Evolutionary conservation across 2,888 invertebrate species (phyloP).

Genomic region (Drosophila fungiperda): DNA sequence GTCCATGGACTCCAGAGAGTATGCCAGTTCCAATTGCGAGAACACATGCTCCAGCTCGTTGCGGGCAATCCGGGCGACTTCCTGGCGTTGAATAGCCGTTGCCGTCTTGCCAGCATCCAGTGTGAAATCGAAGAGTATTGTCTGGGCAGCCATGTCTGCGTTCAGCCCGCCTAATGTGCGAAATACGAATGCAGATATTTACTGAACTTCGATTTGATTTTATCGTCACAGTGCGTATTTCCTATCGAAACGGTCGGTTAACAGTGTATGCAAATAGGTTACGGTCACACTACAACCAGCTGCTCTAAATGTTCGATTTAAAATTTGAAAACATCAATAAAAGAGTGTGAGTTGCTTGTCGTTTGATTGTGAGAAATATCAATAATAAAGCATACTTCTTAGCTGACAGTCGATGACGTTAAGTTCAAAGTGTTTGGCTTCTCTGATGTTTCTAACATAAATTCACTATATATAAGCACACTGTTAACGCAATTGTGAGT

Average conservation of each 20-base stretch:
- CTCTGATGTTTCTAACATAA: background rate
- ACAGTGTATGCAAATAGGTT: constrained; percentile 7
- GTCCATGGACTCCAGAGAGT: constrained; percentile 88
- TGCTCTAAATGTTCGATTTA: constrained; percentile 6
- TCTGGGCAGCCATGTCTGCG: constrained; percentile 90
- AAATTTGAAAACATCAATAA: constrained; percentile 10
- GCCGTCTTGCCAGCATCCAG: constrained; percentile 89
- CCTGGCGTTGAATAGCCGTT: constrained; percentile 88
- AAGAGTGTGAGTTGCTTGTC: background rate
- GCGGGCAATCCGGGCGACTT: constrained; percentile 89
- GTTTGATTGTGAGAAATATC: background rate
- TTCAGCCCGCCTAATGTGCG: constrained; percentile 49
- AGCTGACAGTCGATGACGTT: background rate
- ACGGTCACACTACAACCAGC: constrained; percentile 15
- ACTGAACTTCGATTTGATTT: constrained; percentile 16
- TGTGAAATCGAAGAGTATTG: constrained; percentile 92
- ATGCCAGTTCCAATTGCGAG: constrained; percentile 89
- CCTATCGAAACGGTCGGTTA: constrained; percentile 15
- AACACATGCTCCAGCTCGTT: constrained; percentile 90
- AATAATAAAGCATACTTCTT: background rate
- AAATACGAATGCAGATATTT: constrained; percentile 49
- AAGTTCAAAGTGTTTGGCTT: background rate
- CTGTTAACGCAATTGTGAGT: constrained; percentile 23
- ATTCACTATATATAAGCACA: constrained; percentile 1
- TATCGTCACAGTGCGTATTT: constrained; percentile 15